These are phyloP conservation scores for Holothuria leucospilota DNA, from an alignment of 53 echinoderm and acorn worm genomes.

Conservation along the genomic window DNA sequence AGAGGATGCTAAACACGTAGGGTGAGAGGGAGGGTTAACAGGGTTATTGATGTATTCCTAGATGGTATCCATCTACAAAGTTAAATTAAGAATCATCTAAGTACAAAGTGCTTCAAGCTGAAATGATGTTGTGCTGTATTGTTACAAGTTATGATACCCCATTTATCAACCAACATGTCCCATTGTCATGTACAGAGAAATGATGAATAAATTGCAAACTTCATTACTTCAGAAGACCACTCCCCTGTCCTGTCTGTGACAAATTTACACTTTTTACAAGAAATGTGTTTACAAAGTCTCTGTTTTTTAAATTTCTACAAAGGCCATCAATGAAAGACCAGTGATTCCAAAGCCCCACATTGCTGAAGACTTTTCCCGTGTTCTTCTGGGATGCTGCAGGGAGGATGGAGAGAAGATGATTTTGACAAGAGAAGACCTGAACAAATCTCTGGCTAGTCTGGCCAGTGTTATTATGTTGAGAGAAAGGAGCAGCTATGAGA, in stretches of 20 bases:
- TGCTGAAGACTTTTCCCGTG: slow-evolving; percentile 88
- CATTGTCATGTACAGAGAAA: too few species aligned
- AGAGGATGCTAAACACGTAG: neutral
- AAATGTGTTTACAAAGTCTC: too few species aligned
- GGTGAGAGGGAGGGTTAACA: neutral
- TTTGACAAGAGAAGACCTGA: slow-evolving; percentile 73
- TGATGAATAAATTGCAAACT: too few species aligned
- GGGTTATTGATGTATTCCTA: neutral
- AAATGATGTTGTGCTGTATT: too few species aligned
- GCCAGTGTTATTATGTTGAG: slow-evolving; percentile 86
- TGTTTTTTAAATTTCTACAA: neutral
- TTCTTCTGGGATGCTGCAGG: slow-evolving; percentile 62
- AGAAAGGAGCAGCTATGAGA: slow-evolving; percentile 93
- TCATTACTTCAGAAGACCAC: too few species aligned
- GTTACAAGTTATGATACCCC: too few species aligned
- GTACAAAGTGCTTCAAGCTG: too few species aligned
- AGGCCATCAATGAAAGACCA: slow-evolving; percentile 96
- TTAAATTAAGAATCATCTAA: too few species aligned
- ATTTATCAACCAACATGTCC: too few species aligned
- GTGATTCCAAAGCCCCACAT: slow-evolving; percentile 97
- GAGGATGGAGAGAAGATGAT: slow-evolving; percentile 64
- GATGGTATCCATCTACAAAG: too few species aligned
- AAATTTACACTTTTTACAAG: too few species aligned
- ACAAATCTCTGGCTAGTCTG: slow-evolving; percentile 76
- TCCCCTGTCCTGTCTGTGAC: too few species aligned